Evolutionary conservation across 2,888 invertebrate genomes (phyloP).

Genomic region (Serrognathus titanus): DNA sequence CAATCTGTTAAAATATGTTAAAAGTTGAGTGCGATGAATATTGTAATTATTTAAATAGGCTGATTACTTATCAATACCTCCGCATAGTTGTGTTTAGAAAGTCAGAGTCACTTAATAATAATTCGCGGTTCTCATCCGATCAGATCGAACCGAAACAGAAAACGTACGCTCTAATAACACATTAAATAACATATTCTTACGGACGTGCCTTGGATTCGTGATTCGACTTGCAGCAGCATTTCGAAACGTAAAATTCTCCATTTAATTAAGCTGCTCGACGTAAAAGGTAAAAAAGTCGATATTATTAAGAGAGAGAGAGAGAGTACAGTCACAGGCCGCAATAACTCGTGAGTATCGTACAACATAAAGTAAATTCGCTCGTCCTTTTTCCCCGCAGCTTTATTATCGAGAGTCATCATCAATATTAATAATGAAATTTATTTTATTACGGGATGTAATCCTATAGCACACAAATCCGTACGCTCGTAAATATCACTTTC

Average conservation of each 20-base stretch:
- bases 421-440: constrained; percentile 16
- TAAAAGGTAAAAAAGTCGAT: no score
- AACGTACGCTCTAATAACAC: not conserved
- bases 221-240: not conserved
- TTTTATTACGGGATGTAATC: constrained; percentile 14
- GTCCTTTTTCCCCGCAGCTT: constrained; percentile 5
- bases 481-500: constrained; percentile 27
- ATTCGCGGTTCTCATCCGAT: no score
- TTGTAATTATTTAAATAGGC: no score
- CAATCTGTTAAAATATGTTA: no score
- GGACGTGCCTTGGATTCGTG: not conserved
- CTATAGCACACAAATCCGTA: constrained; percentile 13
- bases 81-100: no score
- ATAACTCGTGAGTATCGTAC: not conserved
- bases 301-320: no score
- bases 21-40: no score
- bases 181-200: constrained; percentile 1
- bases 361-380: not conserved
- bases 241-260: no score
- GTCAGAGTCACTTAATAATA: no score
- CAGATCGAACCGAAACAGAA: no score
- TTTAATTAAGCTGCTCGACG: no score
- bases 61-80: no score
- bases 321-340: not conserved
- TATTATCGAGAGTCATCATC: constrained; percentile 13